Base-by-base conservation (phyloP, 2,113 vertebrate genomes). In the Oncorhynchus keta region DNA sequence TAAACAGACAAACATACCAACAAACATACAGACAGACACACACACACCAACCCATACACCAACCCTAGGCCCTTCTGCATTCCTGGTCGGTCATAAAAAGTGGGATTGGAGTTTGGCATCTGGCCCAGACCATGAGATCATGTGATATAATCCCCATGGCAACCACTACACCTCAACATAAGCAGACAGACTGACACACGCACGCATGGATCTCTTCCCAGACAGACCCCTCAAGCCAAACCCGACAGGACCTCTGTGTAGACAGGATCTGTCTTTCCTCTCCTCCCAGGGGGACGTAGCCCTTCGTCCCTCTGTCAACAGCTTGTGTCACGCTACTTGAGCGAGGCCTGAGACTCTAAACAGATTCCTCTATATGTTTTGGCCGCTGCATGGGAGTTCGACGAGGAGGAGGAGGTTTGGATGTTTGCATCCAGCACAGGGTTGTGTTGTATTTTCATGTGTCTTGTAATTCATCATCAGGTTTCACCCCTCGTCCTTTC, bases 41-140 rank as follows among this genome's bases (percentile, higher is more conserved):
- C n/a, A 32, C 39, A 71, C 39, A 72, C 32, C 24, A 61, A 35
- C 59, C 30, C n/a, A 32, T 26, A 71, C 39, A 72, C 32, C 24
- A 62, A 35, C 59, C 30, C n/a, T 11, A 13, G 26, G 45, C 20
- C 18, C 55, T 57, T 57, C 28, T 30, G 16, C 51, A 57, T 72
- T 61, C 55, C 71, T 30, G 26, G 26, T 32, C 8, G 8, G 16
- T 20, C 49, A 69, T 79, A 72, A 79, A 82, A 75, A 3, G 16
- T 66, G 39, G 24, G 16, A 71, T 26, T 24, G 14, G 70, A 59
- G 5, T 48, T 49, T 57, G 71, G 70, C 68, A 72, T 72, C 76
- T 70, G 35, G 72, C 75, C 72, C 57, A 75, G 83, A 69, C 67
- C 4, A 48, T 83, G 84, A 87, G 26, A 69, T 84, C 83, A 88